Evolutionary conservation across 2,113 vertebrate species (phyloP).

Genomic region (Microcebus murinus): DNA sequence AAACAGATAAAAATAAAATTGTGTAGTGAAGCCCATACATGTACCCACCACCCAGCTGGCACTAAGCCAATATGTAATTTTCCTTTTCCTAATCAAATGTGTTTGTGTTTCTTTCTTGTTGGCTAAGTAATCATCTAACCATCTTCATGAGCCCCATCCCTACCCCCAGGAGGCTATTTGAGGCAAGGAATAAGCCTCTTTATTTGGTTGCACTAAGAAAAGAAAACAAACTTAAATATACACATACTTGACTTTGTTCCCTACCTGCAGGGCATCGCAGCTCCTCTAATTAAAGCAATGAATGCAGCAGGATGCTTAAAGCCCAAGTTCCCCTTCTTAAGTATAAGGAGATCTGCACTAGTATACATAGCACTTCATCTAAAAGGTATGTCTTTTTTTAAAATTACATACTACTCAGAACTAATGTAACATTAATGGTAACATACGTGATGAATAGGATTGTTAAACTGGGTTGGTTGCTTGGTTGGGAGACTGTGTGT

Average conservation of each 20-base stretch:
- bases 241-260: neutral
- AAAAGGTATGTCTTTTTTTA: conserved; percentile 89
- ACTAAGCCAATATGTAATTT: neutral
- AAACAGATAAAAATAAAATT: neutral
- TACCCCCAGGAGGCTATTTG: neutral
- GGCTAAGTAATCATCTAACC: neutral
- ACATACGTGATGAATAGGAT: neutral
- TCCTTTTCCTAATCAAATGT: neutral
- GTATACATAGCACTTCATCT: conserved; percentile 93
- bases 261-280: conserved; percentile 89
- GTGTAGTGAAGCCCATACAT: neutral
- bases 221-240: neutral
- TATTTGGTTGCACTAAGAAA: neutral
- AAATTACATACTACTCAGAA: neutral
- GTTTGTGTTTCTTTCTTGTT: conserved; percentile 26
- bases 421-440: neutral
- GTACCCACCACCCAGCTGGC: neutral
- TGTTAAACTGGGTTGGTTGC: neutral
- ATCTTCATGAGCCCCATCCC: neutral
- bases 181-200: conserved; percentile 10
- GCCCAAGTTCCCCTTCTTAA: conserved; percentile 96
- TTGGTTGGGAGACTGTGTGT: neutral
- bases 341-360: conserved; percentile 89
- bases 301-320: conserved; percentile 93
- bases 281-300: conserved; percentile 94